Evolutionary conservation across 2,888 invertebrate genomes (phyloP).

Genomic region (Sinotaia quadrata): DNA sequence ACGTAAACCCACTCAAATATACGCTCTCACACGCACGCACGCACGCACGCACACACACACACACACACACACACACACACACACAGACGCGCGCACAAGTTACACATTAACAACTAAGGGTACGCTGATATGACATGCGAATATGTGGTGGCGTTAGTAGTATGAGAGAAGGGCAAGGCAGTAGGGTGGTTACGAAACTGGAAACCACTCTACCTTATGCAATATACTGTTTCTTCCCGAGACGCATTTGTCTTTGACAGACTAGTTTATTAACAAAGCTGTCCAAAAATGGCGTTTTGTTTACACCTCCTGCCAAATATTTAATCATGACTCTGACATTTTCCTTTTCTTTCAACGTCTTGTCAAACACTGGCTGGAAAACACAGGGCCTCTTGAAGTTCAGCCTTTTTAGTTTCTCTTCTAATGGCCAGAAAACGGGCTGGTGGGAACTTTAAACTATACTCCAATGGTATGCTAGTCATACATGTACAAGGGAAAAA

Average conservation of each 20-base stretch:
- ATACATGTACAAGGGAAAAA: no score
- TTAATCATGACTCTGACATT: conserved; percentile 14
- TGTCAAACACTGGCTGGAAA: neutral
- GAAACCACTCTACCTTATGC: neutral
- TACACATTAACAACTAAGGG: neutral
- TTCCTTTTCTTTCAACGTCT: conserved; percentile 2
- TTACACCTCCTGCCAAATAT: conserved; percentile 7
- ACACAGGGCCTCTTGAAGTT: neutral
- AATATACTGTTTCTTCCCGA: neutral
- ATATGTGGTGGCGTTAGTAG: neutral
- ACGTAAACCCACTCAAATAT: neutral
- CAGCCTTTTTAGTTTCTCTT: neutral
- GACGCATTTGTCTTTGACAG: conserved; percentile 6
- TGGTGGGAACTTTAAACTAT: no score
- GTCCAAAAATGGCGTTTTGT: conserved; percentile 2
- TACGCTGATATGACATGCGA: neutral
- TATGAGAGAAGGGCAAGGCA: neutral
- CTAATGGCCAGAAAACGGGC: no score
- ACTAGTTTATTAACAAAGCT: conserved; percentile 16
- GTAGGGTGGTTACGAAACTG: neutral
- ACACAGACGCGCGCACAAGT: neutral
- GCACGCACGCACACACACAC: neutral
- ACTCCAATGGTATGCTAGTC: no score
- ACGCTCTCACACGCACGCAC: neutral
- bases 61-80: neutral